Base-by-base conservation (phyloP, 2,888 invertebrate genomes). In the Gandaritis pyraliata region DNA sequence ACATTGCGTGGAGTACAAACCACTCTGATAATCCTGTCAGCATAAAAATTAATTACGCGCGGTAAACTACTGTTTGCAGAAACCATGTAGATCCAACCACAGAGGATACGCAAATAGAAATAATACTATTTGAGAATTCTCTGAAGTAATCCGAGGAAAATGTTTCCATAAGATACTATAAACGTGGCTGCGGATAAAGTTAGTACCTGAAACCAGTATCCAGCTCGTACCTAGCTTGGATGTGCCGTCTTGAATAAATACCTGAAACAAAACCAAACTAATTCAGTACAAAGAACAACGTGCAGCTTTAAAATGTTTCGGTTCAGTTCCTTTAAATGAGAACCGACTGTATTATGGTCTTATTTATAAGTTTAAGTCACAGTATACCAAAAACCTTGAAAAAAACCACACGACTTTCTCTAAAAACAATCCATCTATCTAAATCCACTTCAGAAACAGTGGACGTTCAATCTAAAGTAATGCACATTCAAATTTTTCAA, bases 401-500 rank as follows among this genome's bases (percentile, higher is more conserved):
- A 23, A 23, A 23, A 23, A 2, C 23, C 23, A 33, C 10, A 11
- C 33, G 15, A 23, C 12, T 29, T 47, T 12, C 38, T 47, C 46
- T 39, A n/a, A 18, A 57, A 50, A 43, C 36, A 16, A 36, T 58
- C 23, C n/a, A 46, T 58, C 45, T 29, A 52, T 39, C 46, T 46
- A 5, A 16, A 58, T 38, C 38, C 50, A 43, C 23, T n/a, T 47
- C 29, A 51, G 29, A 52, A 53, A 52, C 30, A 38, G 46, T 48
- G 41, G 39, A 33, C 23, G 52, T 41, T 53, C 41, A 36, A 29
- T 30, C 29, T 50, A 15, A 46, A 55, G 46, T 55, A 55, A 61
- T 61, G 59, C 43, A 53, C 59, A 59, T 59, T 59, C 59, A 41
- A 59, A 54, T 59, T 59, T 58, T 59, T 59, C 52, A 59, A 59